Percentiles rank a stretch among this genome's conserved stretches.
These are phyloP conservation scores for Sinopyrophorus schimmeli DNA, from an alignment of 2,888 invertebrate species.

Conservation along the genomic window DNA sequence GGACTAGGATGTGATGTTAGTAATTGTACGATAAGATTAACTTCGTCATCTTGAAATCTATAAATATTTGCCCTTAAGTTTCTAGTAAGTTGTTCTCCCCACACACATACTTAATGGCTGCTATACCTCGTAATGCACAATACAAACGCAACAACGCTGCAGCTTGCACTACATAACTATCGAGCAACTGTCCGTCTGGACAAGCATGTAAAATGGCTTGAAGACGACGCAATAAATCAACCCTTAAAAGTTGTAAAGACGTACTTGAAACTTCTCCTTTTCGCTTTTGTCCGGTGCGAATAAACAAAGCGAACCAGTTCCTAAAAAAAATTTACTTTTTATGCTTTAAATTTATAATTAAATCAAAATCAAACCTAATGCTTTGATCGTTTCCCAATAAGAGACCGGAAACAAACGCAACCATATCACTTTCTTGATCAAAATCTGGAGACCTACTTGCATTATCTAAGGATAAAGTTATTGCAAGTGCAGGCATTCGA, in stretches of 20 bases:
- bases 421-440: constrained; percentile 51
- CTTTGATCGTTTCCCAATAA: constrained; percentile 85
- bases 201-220: constrained; percentile 67
- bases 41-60: constrained; percentile 90
- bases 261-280: constrained; percentile 73
- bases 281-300: constrained; percentile 83
- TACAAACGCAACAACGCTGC: constrained; percentile 88
- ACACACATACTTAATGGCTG: constrained; percentile 78
- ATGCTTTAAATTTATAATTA: too few species aligned
- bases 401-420: constrained; percentile 75
- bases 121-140: constrained; percentile 90
- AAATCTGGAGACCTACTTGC: constrained; percentile 44
- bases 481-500: constrained; percentile 86
- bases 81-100: not conserved
- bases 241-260: constrained; percentile 71
- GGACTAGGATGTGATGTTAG: constrained; percentile 87
- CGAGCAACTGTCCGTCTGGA: constrained; percentile 62
- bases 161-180: constrained; percentile 77
- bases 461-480: constrained; percentile 77
- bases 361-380: too few species aligned
- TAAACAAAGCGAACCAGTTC: constrained; percentile 91
- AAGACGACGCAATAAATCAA: constrained; percentile 75
- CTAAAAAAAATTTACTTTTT: too few species aligned
- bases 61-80: not conserved
- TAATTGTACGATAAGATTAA: constrained; percentile 77